Percentiles rank a stretch among this genome's conserved stretches.
Conservation (phyloP, 2,797 vertebrate genomes). For the Bovichtus diacanthus region DNA sequence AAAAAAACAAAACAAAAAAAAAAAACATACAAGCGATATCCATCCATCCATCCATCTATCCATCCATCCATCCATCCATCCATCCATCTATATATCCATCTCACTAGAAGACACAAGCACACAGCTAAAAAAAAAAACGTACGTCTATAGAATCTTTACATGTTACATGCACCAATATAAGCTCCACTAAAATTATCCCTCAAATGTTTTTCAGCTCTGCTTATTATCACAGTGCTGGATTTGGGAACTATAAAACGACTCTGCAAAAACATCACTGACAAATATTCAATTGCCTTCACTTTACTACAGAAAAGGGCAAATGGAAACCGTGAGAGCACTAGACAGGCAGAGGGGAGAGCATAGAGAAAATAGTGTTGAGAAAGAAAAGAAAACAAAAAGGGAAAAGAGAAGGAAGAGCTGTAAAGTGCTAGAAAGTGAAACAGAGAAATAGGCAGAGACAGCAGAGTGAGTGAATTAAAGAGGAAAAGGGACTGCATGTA, state of each 20-base stretch:
- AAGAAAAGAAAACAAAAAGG: not conserved
- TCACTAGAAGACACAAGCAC: conserved; percentile 40
- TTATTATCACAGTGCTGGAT: conserved; percentile 7
- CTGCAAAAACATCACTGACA: conserved; percentile 52
- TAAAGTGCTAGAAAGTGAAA: conserved; percentile 1
- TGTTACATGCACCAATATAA: conserved; percentile 51
- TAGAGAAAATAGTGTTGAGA: not conserved
- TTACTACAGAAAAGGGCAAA: conserved; percentile 53
- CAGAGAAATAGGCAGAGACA: not conserved
- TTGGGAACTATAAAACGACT: conserved; percentile 33
- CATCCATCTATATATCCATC: too few species aligned
- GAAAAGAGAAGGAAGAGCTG: not conserved
- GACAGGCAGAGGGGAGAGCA: conserved; percentile 11
- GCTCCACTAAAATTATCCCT: conserved; percentile 47
- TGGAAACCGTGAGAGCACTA: conserved; percentile 34
- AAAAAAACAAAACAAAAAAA: too few species aligned
- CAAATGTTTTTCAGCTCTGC: conserved; percentile 19
- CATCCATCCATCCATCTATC: too few species aligned
- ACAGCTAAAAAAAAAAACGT: conserved; percentile 36
- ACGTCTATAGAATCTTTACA: conserved; percentile 55
- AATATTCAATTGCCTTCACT: conserved; percentile 42
- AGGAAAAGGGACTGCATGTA: not conserved
- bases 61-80: too few species aligned
- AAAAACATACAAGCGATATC: too few species aligned
- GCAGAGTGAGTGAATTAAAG: conserved; percentile 15